A percentile compares a stretch with the other conserved stretches of the same genome.
Evolutionary conservation across 2,113 vertebrate species (phyloP).

Genomic region (Galbula dea): DNA sequence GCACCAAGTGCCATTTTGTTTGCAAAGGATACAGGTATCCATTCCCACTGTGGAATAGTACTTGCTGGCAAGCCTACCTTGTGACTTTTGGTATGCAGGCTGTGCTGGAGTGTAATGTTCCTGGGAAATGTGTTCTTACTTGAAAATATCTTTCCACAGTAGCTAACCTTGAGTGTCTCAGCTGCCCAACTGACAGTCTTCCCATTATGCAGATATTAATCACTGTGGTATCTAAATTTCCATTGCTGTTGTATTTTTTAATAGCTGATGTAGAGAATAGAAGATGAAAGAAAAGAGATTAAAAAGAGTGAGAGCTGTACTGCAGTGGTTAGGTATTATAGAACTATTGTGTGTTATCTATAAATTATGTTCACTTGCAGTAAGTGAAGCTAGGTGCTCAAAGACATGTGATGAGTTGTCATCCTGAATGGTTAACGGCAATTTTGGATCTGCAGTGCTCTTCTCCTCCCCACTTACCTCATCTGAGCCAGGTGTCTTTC

Average conservation of each 20-base stretch:
- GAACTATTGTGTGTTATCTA: background rate
- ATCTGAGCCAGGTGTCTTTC: conserved; percentile 13
- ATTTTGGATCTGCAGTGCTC: background rate
- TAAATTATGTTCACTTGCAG: background rate
- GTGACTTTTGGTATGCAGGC: background rate
- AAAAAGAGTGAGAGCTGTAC: background rate
- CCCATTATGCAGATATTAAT: background rate
- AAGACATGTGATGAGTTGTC: background rate
- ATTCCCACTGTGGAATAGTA: background rate
- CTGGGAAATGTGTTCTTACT: background rate
- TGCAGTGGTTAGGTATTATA: background rate
- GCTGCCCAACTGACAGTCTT: background rate
- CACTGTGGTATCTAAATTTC: background rate
- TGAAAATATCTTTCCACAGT: background rate
- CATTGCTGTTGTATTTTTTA: background rate
- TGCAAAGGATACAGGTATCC: background rate
- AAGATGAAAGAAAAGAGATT: background rate
- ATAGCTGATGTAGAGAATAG: background rate
- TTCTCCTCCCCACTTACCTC: background rate
- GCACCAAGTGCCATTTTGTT: background rate
- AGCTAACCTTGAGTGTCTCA: background rate
- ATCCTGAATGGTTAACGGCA: background rate
- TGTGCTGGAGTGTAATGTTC: background rate
- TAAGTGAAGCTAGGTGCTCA: background rate
- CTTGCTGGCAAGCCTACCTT: background rate